A percentile compares a stretch with the other conserved stretches of the same genome.
phyloP scores from a whole-genome alignment of 2,113 vertebrate species.

The Alces alces region DNA sequence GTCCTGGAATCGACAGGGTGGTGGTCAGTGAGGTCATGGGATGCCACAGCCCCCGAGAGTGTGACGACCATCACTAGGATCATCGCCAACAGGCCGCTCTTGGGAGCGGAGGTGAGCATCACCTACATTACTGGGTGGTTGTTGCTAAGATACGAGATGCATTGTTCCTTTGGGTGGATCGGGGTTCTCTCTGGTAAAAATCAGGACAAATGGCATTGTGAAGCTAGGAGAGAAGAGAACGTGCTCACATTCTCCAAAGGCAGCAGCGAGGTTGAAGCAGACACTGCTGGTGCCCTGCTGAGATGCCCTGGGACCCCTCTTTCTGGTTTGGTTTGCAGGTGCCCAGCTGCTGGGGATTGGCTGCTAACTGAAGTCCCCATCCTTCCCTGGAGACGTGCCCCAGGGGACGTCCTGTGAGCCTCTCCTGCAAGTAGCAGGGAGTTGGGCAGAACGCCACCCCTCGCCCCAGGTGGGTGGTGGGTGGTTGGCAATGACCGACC shows the following conservation, averaged over 20 bases:
- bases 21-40: neutral
- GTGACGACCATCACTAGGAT: neutral
- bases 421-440: neutral
- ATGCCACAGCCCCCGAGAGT: too few relatives aligned
- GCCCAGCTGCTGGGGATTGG: too few relatives aligned
- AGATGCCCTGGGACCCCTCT: neutral
- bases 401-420: too few relatives aligned
- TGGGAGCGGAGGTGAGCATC: neutral
- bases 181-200: neutral
- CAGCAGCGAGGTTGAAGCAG: neutral
- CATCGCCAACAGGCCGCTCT: neutral
- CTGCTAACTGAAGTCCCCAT: neutral
- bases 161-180: neutral
- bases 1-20: constrained; percentile 75
- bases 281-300: neutral
- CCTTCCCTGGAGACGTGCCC: neutral
- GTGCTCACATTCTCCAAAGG: neutral
- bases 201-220: neutral
- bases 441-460: too few relatives aligned
- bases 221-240: neutral
- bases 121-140: neutral
- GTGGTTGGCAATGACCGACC: neutral
- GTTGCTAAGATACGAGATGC: neutral
- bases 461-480: neutral
- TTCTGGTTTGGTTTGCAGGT: neutral